Percentiles rank a stretch among this genome's conserved stretches.
Conservation (phyloP, 2,797 vertebrate genomes). For the Gymnocypris eckloni region DNA sequence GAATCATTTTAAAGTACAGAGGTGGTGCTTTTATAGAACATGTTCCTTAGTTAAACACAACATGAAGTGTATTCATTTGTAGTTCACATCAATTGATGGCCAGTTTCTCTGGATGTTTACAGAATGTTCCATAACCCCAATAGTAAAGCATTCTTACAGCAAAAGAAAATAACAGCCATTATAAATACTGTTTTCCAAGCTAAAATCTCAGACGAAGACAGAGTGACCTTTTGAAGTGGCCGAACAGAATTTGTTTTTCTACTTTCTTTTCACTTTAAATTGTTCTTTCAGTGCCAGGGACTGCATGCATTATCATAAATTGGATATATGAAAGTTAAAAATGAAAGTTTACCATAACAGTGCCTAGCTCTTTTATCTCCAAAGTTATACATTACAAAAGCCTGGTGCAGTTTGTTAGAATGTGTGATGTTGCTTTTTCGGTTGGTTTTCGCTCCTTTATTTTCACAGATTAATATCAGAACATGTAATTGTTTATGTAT, state of each 20-base stretch:
- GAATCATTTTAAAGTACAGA: conserved; percentile 38
- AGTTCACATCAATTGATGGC: conserved; percentile 44
- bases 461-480: conserved; percentile 40
- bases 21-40: conserved; percentile 60
- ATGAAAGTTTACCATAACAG: neutral
- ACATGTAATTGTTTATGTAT: conserved; percentile 44
- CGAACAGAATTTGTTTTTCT: conserved; percentile 67
- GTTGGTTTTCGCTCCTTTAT: neutral
- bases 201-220: conserved; percentile 68
- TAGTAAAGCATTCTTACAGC: conserved; percentile 55
- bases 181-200: conserved; percentile 62
- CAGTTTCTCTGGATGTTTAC: conserved; percentile 43
- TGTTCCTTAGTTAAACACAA: conserved; percentile 32
- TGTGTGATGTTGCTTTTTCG: neutral
- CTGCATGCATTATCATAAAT: conserved; percentile 76
- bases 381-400: neutral
- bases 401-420: conserved; percentile 9
- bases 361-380: neutral
- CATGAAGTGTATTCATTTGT: conserved; percentile 35
- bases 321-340: conserved; percentile 42
- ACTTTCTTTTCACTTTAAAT: conserved; percentile 56
- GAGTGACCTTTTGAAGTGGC: conserved; percentile 79
- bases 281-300: conserved; percentile 77
- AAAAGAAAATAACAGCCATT: conserved; percentile 62
- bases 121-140: conserved; percentile 20